Percentiles rank a stretch among this genome's conserved stretches.
These are phyloP conservation scores for Dryobota labecula DNA, from an alignment of 2,888 invertebrate species.

Conservation along the genomic window DNA sequence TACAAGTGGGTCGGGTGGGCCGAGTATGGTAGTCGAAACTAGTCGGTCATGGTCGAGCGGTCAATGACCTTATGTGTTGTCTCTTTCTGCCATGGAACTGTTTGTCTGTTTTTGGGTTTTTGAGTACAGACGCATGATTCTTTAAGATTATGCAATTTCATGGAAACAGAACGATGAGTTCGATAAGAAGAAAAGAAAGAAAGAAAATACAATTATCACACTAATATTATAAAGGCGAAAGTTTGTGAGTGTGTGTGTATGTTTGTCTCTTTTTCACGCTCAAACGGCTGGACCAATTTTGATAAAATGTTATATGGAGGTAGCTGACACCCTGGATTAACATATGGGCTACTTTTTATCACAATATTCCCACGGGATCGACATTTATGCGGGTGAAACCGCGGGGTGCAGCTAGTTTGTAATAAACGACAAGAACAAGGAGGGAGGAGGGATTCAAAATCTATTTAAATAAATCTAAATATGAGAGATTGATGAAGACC, in stretches of 20 bases:
- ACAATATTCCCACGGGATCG: no score
- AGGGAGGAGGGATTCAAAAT: background rate
- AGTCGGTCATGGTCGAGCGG: slow-evolving; percentile 78
- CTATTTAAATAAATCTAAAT: background rate
- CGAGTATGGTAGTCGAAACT: slow-evolving; percentile 62
- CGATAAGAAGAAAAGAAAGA: no score
- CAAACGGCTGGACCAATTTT: no score
- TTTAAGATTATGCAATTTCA: background rate
- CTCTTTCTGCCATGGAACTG: slow-evolving; percentile 42
- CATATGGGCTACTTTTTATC: no score
- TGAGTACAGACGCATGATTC: background rate
- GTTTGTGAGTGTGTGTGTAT: no score
- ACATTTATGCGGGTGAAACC: no score
- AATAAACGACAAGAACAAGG: background rate
- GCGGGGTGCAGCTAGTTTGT: no score
- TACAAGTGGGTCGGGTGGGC: slow-evolving; percentile 76
- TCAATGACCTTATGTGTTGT: slow-evolving; percentile 61
- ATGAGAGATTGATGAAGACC: background rate
- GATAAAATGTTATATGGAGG: no score
- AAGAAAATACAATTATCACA: background rate
- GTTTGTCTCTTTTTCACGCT: no score
- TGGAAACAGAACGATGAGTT: background rate
- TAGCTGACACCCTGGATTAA: no score
- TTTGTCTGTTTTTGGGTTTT: background rate
- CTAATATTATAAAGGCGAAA: no score